Evolutionary conservation across 1,140 invertebrate species (phyloP).

Genomic region (Meloidogyne floridensis): DNA sequence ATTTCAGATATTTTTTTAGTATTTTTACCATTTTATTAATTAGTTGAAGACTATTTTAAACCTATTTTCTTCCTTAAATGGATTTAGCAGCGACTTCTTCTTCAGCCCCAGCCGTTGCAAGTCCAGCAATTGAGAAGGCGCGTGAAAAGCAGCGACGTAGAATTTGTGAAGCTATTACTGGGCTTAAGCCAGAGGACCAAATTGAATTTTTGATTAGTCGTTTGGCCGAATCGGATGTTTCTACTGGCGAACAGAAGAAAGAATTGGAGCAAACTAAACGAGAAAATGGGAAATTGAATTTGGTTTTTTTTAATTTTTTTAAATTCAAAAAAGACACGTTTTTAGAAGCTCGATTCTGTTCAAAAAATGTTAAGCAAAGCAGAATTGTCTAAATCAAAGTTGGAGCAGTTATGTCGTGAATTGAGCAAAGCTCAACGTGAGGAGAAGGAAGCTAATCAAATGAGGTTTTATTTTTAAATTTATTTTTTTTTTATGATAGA

Average conservation of each 20-base stretch:
- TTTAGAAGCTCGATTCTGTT: conserved; percentile 42
- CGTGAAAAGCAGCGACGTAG: conserved; percentile 25
- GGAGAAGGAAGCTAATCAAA: conserved; percentile 40
- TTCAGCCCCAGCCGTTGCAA: conserved; percentile 5
- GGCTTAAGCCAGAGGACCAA: conserved; percentile 35
- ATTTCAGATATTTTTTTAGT: too few relatives aligned
- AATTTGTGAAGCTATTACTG: conserved; percentile 27
- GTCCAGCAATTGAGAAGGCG: conserved; percentile 25
- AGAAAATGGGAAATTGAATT: conserved; percentile 24
- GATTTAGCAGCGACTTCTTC: conserved; percentile 29
- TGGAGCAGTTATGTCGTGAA: conserved; percentile 53
- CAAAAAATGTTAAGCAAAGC: conserved; percentile 52
- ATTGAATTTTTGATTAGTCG: conserved; percentile 44
- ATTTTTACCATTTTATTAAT: too few relatives aligned
- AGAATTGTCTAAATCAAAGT: conserved; percentile 50
- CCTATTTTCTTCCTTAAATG: neutral
- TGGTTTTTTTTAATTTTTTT: conserved; percentile 9
- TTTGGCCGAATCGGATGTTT: conserved; percentile 34
- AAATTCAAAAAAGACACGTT: neutral
- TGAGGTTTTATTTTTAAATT: conserved; percentile 12
- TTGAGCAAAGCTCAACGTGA: conserved; percentile 45
- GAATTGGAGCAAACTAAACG: conserved; percentile 23
- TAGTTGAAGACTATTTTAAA: too few relatives aligned
- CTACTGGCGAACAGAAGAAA: conserved; percentile 35
- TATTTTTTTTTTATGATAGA: neutral